Evolutionary conservation across 2,797 vertebrate species (phyloP).

Genomic region (Apogon hyalosoma): DNA sequence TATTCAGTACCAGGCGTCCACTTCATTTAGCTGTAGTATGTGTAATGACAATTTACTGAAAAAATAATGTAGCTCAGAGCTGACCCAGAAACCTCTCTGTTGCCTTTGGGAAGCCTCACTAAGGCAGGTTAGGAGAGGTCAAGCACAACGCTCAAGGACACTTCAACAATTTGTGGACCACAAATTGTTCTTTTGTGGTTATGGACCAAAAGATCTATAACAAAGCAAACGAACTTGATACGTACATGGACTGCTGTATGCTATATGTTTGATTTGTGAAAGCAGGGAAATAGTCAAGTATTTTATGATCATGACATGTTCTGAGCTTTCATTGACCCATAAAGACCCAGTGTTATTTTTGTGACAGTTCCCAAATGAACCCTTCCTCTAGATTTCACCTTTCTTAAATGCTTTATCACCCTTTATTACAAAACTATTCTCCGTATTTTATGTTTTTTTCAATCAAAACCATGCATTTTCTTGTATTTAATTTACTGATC

Average conservation of each 20-base stretch:
- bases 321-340: constrained; percentile 9
- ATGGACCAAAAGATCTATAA: constrained; percentile 38
- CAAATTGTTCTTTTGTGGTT: too few species aligned
- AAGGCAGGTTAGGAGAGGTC: constrained; percentile 40
- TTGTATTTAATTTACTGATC: too few species aligned
- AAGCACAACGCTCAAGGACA: constrained; percentile 56
- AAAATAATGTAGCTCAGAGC: neutral
- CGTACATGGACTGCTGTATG: neutral
- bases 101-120: constrained; percentile 31
- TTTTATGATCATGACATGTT: neutral
- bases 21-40: neutral
- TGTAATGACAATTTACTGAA: constrained; percentile 10
- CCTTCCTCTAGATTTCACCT: too few species aligned
- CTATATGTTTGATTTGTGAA: neutral
- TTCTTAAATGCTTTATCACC: too few species aligned
- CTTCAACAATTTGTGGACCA: constrained; percentile 48
- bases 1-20: neutral
- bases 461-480: too few species aligned
- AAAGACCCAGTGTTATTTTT: too few species aligned
- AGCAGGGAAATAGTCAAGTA: too few species aligned
- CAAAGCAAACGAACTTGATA: constrained; percentile 17
- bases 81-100: constrained; percentile 11
- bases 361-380: too few species aligned
- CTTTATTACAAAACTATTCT: too few species aligned
- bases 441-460: too few species aligned